These are phyloP conservation scores for Apantesis nais DNA, from an alignment of 2,888 invertebrate genomes.

Conservation along the genomic window DNA sequence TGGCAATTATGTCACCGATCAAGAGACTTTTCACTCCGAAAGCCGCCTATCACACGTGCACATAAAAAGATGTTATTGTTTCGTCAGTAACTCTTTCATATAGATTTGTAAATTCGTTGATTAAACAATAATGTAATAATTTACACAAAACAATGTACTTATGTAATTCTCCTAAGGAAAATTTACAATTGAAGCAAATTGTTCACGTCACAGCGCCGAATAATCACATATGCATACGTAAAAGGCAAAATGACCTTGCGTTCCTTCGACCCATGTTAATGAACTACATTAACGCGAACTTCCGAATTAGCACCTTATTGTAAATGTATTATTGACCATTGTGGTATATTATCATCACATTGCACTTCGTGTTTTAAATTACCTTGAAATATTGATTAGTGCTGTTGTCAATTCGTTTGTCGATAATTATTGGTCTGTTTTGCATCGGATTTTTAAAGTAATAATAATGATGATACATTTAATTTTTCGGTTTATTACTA, in stretches of 20 bases:
- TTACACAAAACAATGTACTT: constrained; percentile 5
- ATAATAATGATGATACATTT: background rate
- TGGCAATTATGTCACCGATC: too few relatives aligned
- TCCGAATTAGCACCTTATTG: constrained; percentile 65
- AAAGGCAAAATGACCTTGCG: constrained; percentile 57
- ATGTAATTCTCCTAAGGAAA: constrained; percentile 24
- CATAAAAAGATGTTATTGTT: background rate
- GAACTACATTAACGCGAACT: constrained; percentile 56
- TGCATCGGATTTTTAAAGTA: background rate
- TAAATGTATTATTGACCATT: constrained; percentile 42
- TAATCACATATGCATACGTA: constrained; percentile 21
- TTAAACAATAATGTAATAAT: constrained; percentile 11
- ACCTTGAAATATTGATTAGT: constrained; percentile 25
- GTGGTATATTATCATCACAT: constrained; percentile 26
- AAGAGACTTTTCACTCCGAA: too few relatives aligned
- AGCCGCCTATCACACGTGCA: too few relatives aligned
- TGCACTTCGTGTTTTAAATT: constrained; percentile 30
- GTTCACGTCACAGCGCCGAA: constrained; percentile 37
- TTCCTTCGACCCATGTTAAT: constrained; percentile 58
- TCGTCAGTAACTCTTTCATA: background rate
- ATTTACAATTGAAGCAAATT: constrained; percentile 37
- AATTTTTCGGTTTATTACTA: background rate
- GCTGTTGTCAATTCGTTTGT: constrained; percentile 7
- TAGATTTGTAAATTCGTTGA: background rate
- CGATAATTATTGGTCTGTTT: constrained; percentile 2